phyloP scores from a whole-genome alignment of 2,113 vertebrate genomes.

The Cynocephalus volans region DNA sequence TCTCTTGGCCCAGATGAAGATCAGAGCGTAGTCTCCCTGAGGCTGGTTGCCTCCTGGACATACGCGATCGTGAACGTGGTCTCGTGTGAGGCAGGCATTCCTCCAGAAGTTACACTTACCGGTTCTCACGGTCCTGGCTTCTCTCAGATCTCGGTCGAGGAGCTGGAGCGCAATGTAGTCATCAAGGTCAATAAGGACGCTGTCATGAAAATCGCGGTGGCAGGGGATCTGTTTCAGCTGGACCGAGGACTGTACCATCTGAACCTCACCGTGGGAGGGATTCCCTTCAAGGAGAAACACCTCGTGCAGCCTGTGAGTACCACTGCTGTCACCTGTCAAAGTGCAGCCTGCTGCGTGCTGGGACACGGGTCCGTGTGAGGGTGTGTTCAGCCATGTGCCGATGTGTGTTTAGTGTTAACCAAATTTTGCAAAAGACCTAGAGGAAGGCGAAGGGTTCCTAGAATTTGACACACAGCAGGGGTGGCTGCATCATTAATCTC shows the following conservation, averaged over 20 bases:
- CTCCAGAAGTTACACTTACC: too few species aligned
- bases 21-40: neutral
- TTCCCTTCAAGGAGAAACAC: slow-evolving; percentile 94
- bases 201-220: slow-evolving; percentile 98
- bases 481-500: accelerated
- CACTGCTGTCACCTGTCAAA: accelerated
- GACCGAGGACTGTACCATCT: slow-evolving; percentile 95
- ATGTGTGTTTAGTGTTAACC: neutral
- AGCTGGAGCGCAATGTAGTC: slow-evolving; percentile 94
- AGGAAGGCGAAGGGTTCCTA: accelerated
- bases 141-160: slow-evolving; percentile 96
- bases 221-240: slow-evolving; percentile 94
- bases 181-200: slow-evolving; percentile 97
- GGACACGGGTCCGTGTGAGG: neutral
- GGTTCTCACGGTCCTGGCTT: neutral
- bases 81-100: neutral
- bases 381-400: neutral
- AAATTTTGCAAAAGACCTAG: neutral
- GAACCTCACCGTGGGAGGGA: slow-evolving; percentile 97
- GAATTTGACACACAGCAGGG: accelerated
- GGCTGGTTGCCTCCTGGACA: neutral
- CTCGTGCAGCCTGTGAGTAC: slow-evolving; percentile 93
- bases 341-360: accelerated
- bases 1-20: neutral
- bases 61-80: neutral